These are phyloP conservation scores for Sciurus carolinensis DNA, from an alignment of 2,797 vertebrate genomes.

Conservation along the genomic window DNA sequence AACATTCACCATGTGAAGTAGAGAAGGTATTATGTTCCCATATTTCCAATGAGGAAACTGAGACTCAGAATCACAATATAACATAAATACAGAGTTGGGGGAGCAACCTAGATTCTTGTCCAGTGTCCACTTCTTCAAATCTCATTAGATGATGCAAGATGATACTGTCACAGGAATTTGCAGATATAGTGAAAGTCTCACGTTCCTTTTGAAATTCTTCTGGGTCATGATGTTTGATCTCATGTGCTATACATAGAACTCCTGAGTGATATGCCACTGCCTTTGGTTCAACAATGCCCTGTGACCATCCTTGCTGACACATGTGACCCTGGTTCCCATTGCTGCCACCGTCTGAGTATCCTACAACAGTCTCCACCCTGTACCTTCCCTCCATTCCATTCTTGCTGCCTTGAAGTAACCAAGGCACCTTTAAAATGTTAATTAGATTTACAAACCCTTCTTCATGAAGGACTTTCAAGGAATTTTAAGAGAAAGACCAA, in stretches of 20 bases:
- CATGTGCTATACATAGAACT: rapidly evolving
- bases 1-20: not conserved
- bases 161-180: not conserved
- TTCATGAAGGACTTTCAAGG: not conserved
- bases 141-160: not conserved
- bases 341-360: not conserved
- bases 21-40: not conserved
- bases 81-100: not conserved
- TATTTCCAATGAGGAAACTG: slow-evolving; percentile 39
- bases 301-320: not conserved
- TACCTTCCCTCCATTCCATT: not conserved
- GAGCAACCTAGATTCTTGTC: rapidly evolving
- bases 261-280: not conserved
- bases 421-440: not conserved
- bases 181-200: not conserved
- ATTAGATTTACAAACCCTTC: not conserved
- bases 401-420: not conserved
- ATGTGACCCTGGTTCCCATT: not conserved
- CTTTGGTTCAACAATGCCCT: not conserved
- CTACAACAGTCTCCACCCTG: not conserved
- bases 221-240: not conserved
- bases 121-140: not conserved
- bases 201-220: not conserved
- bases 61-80: not conserved
- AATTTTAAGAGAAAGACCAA: not conserved